Conservation (phyloP, 64 coral and sea anemone genomes). For the Actinia tenebrosa region DNA sequence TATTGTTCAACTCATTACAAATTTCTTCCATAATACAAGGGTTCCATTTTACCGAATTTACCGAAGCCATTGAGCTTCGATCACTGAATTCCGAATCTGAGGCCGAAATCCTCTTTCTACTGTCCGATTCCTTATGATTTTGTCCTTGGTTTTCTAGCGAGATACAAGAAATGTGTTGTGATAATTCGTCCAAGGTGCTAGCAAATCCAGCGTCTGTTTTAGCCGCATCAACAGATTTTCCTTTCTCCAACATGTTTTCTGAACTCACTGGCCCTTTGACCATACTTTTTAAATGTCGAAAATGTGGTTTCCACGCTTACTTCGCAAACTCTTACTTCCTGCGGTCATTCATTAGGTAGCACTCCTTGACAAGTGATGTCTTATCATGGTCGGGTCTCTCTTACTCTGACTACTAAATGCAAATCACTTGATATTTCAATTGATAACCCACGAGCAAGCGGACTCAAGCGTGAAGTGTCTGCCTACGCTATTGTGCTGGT, state of each 20-base stretch:
- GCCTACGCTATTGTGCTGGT: not conserved
- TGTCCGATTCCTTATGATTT: not conserved
- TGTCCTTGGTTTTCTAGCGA: not conserved
- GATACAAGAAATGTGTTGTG: not conserved
- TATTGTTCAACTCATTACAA: slow-evolving; percentile 6
- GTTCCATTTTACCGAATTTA: not conserved
- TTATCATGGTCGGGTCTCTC: not conserved
- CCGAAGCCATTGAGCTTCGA: not conserved
- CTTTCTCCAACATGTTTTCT: slow-evolving; percentile 11
- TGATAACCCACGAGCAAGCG: not conserved
- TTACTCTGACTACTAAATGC: slow-evolving; percentile 1
- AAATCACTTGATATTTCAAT: not conserved
- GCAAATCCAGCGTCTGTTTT: not conserved
- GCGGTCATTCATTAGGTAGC: not conserved
- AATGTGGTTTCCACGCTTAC: not conserved
- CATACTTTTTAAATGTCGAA: not conserved
- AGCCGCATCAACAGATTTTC: not conserved
- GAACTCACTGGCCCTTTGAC: not conserved
- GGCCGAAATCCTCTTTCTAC: not conserved
- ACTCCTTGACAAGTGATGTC: not conserved
- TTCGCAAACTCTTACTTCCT: not conserved
- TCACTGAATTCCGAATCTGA: slow-evolving; percentile 12
- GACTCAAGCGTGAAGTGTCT: slow-evolving; percentile 1
- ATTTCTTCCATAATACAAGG: slow-evolving; percentile 10
- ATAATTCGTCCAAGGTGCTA: not conserved